A percentile compares a stretch with the other conserved stretches of the same genome.
These are phyloP conservation scores for Eledona agricola DNA, from an alignment of 2,888 invertebrate species.

Conservation along the genomic window DNA sequence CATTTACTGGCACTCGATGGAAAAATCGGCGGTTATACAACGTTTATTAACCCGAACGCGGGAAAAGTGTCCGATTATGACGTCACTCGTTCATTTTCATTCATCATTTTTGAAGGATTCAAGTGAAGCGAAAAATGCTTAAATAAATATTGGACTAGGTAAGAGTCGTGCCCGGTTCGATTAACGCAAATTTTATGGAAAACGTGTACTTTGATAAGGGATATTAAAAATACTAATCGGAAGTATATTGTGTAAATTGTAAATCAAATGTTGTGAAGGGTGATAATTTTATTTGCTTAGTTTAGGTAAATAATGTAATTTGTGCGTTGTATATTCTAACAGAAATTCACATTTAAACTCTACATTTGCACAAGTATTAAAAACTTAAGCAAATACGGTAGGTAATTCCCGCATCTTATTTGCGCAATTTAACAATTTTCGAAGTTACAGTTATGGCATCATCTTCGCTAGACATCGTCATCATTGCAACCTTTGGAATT, in stretches of 20 bases:
- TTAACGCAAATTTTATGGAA: conserved; percentile 2
- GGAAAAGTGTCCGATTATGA: too few species aligned
- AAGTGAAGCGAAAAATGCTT: too few species aligned
- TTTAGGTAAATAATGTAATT: too few species aligned
- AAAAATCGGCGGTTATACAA: conserved; percentile 21
- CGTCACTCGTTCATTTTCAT: background rate
- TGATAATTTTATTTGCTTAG: conserved; percentile 17
- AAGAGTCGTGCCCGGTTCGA: too few species aligned
- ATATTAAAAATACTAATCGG: conserved; percentile 10
- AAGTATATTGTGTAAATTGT: conserved; percentile 16
- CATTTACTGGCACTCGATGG: conserved; percentile 46
- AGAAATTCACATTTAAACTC: background rate
- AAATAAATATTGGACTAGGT: too few species aligned
- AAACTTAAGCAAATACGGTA: too few species aligned
- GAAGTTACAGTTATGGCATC: background rate
- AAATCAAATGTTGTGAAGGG: conserved; percentile 5
- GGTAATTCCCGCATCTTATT: too few species aligned
- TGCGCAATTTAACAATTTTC: background rate
- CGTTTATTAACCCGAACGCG: conserved; percentile 23
- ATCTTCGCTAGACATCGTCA: background rate
- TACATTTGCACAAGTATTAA: too few species aligned
- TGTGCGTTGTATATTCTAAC: background rate
- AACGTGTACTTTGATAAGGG: conserved; percentile 12
- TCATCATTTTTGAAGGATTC: conserved; percentile 1
- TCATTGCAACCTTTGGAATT: too few species aligned